Evolutionary conservation across 2,797 vertebrate species (phyloP), one percentile per base, ranked within the genome.

Genomic region (Enteromius anoplus): DNA sequence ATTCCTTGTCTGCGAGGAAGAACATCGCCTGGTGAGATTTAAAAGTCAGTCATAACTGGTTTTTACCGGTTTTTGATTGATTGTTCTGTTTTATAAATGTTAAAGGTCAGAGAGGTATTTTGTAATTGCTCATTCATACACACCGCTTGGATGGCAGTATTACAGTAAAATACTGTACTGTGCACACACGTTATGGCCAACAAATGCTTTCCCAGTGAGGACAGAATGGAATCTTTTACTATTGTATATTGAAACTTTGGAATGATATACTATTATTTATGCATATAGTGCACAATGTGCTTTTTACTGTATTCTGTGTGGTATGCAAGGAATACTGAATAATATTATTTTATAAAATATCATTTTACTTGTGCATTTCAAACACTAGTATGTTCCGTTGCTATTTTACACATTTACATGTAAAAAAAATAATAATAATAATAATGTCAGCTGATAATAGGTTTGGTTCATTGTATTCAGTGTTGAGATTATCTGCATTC

Each of bases 1-100:
- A 83, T 75, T 26, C 80, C 77, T 81, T 76, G 75, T 85, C 86
- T 84, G 76, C 26, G 71, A 69, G 2, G 51, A 75, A 40, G 47
- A 69, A 66, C 37, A 32, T 42, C 37, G 49, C 62, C 69, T 69
- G 70, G 49, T 17, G 6, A 80, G 70, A 80, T 80, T 9, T 15
- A 75, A 80, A 80, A 47, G 47, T 76, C 82, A 49, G 11, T 55
- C 21, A 60, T 70, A 83, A 78, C 75, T 51, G 82, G 65, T 62
- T 83, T 34, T 40, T 70, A n/a, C 82, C 19, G 14, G 82, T 70
- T 1, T 29, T 10, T 10, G 26, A 3, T 34, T 15, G 68, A 3
- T 34, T 15, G 68, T 47, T 49, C 72, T 55, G 11, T 60, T 82
- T 75, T 40, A 58, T 55, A 17, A 55, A 37, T 78, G 29, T 78